Percentiles rank a stretch among this genome's conserved stretches.
phyloP scores from a whole-genome alignment of 1,140 invertebrate species.

The Argopecten irradians region DNA sequence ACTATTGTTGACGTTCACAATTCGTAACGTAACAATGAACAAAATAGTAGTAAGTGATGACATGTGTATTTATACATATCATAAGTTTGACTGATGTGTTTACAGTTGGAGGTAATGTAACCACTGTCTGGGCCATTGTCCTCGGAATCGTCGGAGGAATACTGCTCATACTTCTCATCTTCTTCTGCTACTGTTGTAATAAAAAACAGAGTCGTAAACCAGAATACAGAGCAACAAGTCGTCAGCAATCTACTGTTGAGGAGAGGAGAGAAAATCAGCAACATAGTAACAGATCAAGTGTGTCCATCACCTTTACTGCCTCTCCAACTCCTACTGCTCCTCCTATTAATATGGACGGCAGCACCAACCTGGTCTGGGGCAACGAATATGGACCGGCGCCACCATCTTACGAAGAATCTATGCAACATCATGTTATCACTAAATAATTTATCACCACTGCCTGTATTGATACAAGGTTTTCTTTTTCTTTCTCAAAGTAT shows the following conservation, averaged over 20 bases:
- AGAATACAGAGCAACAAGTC: slow-evolving; percentile 11
- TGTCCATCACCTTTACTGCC: background rate
- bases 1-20: no score
- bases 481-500: background rate
- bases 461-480: background rate
- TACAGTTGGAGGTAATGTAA: background rate
- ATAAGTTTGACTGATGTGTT: background rate
- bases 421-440: background rate
- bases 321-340: background rate
- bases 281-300: background rate
- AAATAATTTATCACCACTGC: background rate
- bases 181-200: background rate
- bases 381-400: background rate
- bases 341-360: background rate
- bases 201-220: background rate
- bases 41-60: no score
- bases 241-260: slow-evolving; percentile 9
- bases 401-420: slow-evolving; percentile 45
- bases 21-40: no score
- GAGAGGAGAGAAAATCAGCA: background rate
- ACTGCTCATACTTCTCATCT: background rate
- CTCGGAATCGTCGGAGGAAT: slow-evolving; percentile 25
- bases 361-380: background rate
- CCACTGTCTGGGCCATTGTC: slow-evolving; percentile 24
- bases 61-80: no score